Conservation (phyloP, 1,140 invertebrate species). For the Zaprionus gabonicus region DNA sequence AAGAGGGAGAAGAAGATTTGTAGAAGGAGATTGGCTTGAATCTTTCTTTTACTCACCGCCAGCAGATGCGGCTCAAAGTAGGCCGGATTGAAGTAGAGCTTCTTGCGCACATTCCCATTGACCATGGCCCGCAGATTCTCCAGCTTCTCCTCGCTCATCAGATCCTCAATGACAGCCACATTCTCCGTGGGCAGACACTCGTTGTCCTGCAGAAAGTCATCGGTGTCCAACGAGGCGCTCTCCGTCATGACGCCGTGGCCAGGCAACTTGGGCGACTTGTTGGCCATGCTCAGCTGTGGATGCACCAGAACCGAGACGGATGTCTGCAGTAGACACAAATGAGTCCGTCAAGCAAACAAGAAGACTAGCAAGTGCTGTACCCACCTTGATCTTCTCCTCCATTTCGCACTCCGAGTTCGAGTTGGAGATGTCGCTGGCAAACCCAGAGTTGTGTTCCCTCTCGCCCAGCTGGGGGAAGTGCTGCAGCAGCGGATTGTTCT, state of each 20-base stretch:
- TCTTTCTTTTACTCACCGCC: slow-evolving; percentile 87
- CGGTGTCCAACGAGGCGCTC: slow-evolving; percentile 40
- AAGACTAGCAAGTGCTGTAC: not conserved
- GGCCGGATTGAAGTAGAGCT: slow-evolving; percentile 94
- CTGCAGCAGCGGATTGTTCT: slow-evolving; percentile 90
- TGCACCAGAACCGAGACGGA: slow-evolving; percentile 88
- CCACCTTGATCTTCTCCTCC: slow-evolving; percentile 77
- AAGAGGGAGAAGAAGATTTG: too few species aligned
- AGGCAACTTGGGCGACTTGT: slow-evolving; percentile 50
- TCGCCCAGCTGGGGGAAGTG: slow-evolving; percentile 86
- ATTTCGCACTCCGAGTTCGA: slow-evolving; percentile 84
- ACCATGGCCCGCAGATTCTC: slow-evolving; percentile 87
- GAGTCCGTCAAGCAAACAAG: not conserved
- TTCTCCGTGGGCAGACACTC: slow-evolving; percentile 92
- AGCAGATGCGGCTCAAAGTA: slow-evolving; percentile 94
- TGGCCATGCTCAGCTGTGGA: slow-evolving; percentile 82
- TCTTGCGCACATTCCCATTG: slow-evolving; percentile 88
- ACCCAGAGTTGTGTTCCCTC: slow-evolving; percentile 85
- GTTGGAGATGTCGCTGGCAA: slow-evolving; percentile 83
- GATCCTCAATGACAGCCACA: slow-evolving; percentile 92
- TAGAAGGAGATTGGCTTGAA: not conserved
- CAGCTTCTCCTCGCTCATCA: slow-evolving; percentile 87
- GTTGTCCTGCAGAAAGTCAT: slow-evolving; percentile 76
- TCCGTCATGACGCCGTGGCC: slow-evolving; percentile 31
- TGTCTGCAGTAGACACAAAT: slow-evolving; percentile 85